A percentile compares a stretch with the other conserved stretches of the same genome.
phyloP scores from a whole-genome alignment of 1,140 invertebrate species.

The Sweltsa coloradensis region DNA sequence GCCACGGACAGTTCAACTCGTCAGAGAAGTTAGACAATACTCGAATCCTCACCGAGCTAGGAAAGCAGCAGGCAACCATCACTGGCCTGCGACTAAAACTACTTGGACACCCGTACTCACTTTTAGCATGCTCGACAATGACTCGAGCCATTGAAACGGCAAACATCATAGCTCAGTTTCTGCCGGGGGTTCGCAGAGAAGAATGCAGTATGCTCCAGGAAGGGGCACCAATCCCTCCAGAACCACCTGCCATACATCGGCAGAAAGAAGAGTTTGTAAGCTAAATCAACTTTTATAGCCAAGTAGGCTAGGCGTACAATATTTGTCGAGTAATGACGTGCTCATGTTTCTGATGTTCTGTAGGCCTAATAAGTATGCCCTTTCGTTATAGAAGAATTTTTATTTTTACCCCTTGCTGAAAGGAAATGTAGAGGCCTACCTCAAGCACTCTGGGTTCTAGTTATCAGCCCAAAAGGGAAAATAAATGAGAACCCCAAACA shows the following conservation, averaged over 20 bases:
- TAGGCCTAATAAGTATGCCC: too few species aligned
- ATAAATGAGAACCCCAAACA: too few species aligned
- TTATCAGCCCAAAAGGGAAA: too few species aligned
- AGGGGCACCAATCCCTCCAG: constrained; percentile 83
- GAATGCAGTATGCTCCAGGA: constrained; percentile 74
- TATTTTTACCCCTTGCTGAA: too few species aligned
- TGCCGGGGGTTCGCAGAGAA: constrained; percentile 34
- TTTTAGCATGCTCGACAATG: constrained; percentile 84
- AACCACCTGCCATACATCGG: constrained; percentile 81
- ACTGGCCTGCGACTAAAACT: constrained; percentile 24
- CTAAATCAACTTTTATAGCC: too few species aligned
- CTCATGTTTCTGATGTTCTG: too few species aligned
- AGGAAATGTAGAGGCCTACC: too few species aligned
- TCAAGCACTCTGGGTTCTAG: too few species aligned
- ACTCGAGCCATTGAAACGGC: constrained; percentile 84
- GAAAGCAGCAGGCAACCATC: constrained; percentile 11
- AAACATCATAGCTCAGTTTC: constrained; percentile 49
- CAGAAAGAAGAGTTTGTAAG: constrained; percentile 67
- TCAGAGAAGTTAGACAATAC: constrained; percentile 60
- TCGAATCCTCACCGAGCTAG: constrained; percentile 63
- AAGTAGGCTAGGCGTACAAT: too few species aligned
- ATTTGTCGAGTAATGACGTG: too few species aligned
- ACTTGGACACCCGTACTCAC: constrained; percentile 63
- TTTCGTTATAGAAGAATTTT: too few species aligned
- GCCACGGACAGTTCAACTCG: constrained; percentile 89